Percentiles rank a stretch among this genome's conserved stretches.
phyloP scores from a whole-genome alignment of 2,797 vertebrate genomes.

The Antennarius maculatus region DNA sequence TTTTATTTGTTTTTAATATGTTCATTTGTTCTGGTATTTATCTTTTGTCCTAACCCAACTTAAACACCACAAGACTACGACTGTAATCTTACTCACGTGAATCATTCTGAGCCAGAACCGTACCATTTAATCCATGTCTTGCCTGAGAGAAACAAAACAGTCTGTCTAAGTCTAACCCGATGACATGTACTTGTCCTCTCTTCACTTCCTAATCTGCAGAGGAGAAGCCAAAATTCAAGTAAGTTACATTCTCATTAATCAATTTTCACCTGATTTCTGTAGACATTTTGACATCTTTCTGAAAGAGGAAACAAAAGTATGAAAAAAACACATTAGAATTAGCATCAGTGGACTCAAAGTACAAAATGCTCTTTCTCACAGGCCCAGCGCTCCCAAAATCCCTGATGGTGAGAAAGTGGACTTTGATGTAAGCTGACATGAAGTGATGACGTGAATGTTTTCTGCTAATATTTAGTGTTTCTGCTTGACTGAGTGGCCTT shows the following conservation, averaged over 20 bases:
- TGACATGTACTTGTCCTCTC: constrained; percentile 73
- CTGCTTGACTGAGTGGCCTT: constrained; percentile 1
- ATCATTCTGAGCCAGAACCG: constrained; percentile 8
- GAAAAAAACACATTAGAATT: neutral
- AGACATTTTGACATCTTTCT: neutral
- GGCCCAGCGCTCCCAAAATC: constrained; percentile 93
- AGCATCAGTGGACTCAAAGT: neutral
- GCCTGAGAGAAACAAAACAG: constrained; percentile 46
- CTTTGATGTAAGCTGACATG: constrained; percentile 91
- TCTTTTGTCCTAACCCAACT: constrained; percentile 39
- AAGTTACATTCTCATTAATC: constrained; percentile 74
- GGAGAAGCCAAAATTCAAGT: constrained; percentile 97
- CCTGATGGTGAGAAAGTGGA: constrained; percentile 98
- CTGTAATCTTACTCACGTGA: constrained; percentile 14
- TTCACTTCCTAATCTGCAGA: constrained; percentile 82
- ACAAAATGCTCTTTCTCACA: constrained; percentile 47
- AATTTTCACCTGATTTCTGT: constrained; percentile 19
- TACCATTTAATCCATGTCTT: constrained; percentile 36
- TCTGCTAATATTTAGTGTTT: neutral
- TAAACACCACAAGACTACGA: constrained; percentile 5
- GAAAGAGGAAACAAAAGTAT: neutral
- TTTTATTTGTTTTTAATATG: constrained; percentile 1
- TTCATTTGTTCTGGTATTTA: constrained; percentile 5
- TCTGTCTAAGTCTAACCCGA: constrained; percentile 69
- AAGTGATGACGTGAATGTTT: accelerated